Evolutionary conservation across 2,113 vertebrate species (phyloP), one percentile per base, ranked within the genome.

Genomic region (Malurus melanocephalus): DNA sequence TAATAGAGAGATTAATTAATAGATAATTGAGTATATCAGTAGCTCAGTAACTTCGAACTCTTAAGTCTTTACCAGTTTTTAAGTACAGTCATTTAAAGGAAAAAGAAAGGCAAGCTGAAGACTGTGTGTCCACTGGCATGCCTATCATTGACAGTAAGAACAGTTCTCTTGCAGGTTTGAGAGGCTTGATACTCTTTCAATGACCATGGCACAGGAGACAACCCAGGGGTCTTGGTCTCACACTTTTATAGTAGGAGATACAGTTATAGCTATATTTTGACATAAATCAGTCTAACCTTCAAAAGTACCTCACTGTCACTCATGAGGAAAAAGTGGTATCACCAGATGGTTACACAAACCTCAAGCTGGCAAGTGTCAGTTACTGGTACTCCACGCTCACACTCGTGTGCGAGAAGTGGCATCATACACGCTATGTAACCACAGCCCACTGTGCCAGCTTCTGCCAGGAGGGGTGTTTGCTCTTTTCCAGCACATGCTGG

Each of bases 351-450:
- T 66, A 51, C 48, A 65, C 20, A 42, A 33, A 15, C 46, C 45
- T 80, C 56, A 66, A n/a, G 60, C 26, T 8, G 9, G 30, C 51
- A 45, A 65, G 55, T 42, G 46, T 53, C 65, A 57, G 65, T 46
- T 66, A 65, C 9, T 12, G 35, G 57, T 43, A 75, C 24, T 45
- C 42, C 46, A 18, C 0, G 0, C 57, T 82, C 51, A 55, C 48
- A 8, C 32, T 45, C 24, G n/a, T 15, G 35, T 20, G 61, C 4
- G 53, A 80, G 69, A 86, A 84, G 78, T 0, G 0, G 24, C 53
- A 45, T 5, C 2, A 0, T 11, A 21, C 18, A 24, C 1, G 0
- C 53, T 17, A 42, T 0, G 0, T 45, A 86, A 80, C 68, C 57
- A 46, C 82, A 91, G 55, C 57, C 82, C 69, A 85, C 60, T 10